Conservation (phyloP, 2,888 invertebrate genomes). For the Eugnorisma glareosa region DNA sequence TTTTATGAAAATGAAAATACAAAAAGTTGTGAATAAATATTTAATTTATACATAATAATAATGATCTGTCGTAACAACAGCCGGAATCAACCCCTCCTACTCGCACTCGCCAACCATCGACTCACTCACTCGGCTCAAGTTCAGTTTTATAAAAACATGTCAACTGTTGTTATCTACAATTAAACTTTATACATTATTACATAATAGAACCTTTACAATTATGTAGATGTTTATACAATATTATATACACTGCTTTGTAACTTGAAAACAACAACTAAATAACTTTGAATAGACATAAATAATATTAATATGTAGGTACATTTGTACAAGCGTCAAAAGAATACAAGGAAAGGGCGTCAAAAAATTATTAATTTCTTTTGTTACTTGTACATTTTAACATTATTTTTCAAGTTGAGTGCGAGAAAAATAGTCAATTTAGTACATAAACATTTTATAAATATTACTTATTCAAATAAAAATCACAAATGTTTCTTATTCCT, state of each 20-base stretch:
- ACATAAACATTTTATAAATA: too few relatives aligned
- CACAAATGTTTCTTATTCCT: too few relatives aligned
- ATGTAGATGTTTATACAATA: too few relatives aligned
- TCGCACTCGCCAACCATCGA: not conserved
- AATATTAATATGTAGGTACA: not conserved
- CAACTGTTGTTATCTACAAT: conserved; percentile 1
- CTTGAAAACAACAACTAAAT: not conserved
- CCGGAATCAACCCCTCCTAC: conserved; percentile 18
- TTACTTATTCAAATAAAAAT: too few relatives aligned
- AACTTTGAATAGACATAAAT: not conserved
- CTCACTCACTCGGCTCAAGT: not conserved
- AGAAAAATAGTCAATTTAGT: too few relatives aligned
- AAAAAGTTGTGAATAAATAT: not conserved
- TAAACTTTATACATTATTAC: conserved; percentile 1
- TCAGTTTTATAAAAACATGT: not conserved
- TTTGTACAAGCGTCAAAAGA: not conserved
- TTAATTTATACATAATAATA: conserved; percentile 67
- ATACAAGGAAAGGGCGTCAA: too few relatives aligned
- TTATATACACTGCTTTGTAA: not conserved
- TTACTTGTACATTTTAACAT: not conserved
- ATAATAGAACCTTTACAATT: not conserved
- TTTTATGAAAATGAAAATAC: not conserved
- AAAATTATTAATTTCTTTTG: not conserved
- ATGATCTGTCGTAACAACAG: conserved; percentile 63
- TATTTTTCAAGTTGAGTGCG: too few relatives aligned